A percentile compares a stretch with the other conserved stretches of the same genome.
phyloP scores from a whole-genome alignment of 2,113 vertebrate species.

The Chunga burmeisteri region DNA sequence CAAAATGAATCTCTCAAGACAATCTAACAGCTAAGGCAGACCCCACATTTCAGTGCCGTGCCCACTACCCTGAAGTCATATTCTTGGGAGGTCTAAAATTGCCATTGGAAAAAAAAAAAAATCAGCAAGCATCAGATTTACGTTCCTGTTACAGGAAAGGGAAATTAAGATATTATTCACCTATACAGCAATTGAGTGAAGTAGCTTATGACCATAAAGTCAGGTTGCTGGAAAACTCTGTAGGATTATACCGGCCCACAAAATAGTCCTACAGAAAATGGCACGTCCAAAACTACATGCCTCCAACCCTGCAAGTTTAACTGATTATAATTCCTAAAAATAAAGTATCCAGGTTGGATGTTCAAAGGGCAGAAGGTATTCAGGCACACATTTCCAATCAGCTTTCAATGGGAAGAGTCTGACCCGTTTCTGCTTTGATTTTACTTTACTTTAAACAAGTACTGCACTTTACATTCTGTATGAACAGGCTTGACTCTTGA shows the following conservation, averaged over 20 bases:
- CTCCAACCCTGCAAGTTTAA: background rate
- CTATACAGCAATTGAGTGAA: background rate
- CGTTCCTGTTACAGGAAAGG: background rate
- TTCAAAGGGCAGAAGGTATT: background rate
- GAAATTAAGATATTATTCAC: background rate
- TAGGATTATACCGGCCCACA: background rate
- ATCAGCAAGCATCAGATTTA: background rate
- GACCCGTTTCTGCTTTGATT: background rate
- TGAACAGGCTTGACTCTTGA: background rate
- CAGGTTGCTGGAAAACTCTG: background rate
- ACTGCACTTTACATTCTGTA: background rate
- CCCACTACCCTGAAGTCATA: background rate
- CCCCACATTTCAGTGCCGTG: background rate
- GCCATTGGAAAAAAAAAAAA: background rate
- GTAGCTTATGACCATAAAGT: background rate
- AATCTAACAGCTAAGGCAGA: background rate
- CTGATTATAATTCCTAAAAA: background rate
- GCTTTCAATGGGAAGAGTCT: background rate
- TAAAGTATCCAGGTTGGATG: background rate
- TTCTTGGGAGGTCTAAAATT: background rate
- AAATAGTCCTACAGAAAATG: background rate
- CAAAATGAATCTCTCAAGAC: background rate
- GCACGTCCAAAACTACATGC: fast-evolving
- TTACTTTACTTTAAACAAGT: background rate
- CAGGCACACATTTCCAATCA: background rate